Percentiles rank a stretch among this genome's conserved stretches.
Evolutionary conservation across 2,797 vertebrate species (phyloP).

Genomic region (Somateria mollissima): DNA sequence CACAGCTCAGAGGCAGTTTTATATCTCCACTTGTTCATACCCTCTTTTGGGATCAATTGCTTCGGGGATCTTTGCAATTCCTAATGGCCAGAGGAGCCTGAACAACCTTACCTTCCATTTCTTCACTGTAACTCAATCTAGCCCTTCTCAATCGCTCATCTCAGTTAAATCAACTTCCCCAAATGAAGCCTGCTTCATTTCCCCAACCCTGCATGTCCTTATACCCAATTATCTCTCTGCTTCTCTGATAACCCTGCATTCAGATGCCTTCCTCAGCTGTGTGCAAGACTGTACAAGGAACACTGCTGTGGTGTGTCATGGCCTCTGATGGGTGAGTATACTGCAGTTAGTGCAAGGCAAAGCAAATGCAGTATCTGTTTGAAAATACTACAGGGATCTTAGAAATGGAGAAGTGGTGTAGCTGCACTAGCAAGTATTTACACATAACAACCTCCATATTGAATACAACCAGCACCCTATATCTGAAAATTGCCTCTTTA

Average conservation of each 20-base stretch:
- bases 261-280: not conserved
- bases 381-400: not conserved
- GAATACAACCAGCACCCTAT: not conserved
- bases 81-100: not conserved
- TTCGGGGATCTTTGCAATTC: not conserved
- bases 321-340: not conserved
- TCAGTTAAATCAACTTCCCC: not conserved
- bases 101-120: not conserved
- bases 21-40: not conserved
- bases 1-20: not conserved
- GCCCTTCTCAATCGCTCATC: not conserved
- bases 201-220: not conserved
- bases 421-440: not conserved
- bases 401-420: not conserved
- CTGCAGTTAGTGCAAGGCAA: not conserved
- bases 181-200: not conserved
- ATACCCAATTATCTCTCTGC: not conserved
- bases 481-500: not conserved
- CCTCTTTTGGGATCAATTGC: not conserved
- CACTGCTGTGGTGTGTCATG: not conserved
- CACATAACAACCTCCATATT: not conserved
- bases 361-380: not conserved
- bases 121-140: not conserved
- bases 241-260: not conserved
- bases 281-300: not conserved